A percentile compares a stretch with the other conserved stretches of the same genome.
Conservation (phyloP, 2,888 invertebrate species). For the Diarsia brunnea region DNA sequence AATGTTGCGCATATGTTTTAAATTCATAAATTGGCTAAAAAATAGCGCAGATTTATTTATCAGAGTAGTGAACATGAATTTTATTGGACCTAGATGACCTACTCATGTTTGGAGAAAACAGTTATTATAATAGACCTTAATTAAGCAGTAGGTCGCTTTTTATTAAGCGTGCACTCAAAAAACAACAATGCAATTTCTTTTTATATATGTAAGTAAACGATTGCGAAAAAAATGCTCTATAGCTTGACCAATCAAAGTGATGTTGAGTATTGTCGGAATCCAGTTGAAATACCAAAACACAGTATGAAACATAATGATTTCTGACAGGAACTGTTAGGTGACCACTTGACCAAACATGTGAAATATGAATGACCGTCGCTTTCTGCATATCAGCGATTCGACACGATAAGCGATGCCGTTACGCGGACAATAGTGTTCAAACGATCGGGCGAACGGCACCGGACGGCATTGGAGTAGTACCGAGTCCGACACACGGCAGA, state of each 20-base stretch:
- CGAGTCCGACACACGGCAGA: constrained; percentile 31
- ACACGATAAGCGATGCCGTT: constrained; percentile 77
- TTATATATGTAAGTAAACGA: neutral
- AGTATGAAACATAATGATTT: constrained; percentile 47
- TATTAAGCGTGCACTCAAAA: constrained; percentile 14
- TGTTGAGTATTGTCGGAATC: constrained; percentile 25
- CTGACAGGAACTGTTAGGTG: constrained; percentile 69
- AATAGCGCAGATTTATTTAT: too few species aligned
- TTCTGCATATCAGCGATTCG: constrained; percentile 76
- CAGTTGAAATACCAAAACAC: constrained; percentile 48
- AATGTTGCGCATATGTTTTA: neutral
- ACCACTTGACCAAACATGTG: constrained; percentile 75
- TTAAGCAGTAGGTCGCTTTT: constrained; percentile 23
- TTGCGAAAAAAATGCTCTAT: constrained; percentile 14
- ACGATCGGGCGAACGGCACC: constrained; percentile 69
- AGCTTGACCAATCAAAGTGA: constrained; percentile 26
- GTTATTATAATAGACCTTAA: constrained; percentile 24
- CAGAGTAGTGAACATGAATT: neutral
- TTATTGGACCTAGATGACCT: neutral
- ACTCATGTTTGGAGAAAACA: neutral
- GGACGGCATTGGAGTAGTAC: constrained; percentile 30
- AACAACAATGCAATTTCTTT: constrained; percentile 14
- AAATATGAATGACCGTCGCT: constrained; percentile 68
- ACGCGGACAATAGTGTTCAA: constrained; percentile 74
- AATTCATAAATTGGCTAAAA: neutral